Conservation (phyloP, 2,797 vertebrate genomes). For the Enteromius argenteus region DNA sequence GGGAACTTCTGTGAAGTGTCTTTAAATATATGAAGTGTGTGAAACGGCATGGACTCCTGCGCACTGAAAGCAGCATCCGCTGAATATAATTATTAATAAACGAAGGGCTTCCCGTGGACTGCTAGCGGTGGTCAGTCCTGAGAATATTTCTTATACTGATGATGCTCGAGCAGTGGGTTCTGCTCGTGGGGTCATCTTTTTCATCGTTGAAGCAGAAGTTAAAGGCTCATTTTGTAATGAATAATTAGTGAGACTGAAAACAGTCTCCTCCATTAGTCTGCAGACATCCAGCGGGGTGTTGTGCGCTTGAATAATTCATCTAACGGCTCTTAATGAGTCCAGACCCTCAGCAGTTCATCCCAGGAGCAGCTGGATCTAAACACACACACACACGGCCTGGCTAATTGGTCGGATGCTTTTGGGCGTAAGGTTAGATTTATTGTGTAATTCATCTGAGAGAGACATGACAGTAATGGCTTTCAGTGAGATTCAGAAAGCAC, state of each 20-base stretch:
- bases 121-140: background rate
- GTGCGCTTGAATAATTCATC: constrained; percentile 1
- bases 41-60: background rate
- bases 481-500: background rate
- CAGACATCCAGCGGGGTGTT: background rate
- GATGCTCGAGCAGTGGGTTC: background rate
- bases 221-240: constrained; percentile 3
- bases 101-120: background rate
- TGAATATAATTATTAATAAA: background rate
- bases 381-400: background rate
- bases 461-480: background rate
- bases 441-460: background rate
- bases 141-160: background rate
- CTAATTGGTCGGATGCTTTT: background rate
- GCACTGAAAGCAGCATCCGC: background rate
- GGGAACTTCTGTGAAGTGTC: background rate
- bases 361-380: background rate
- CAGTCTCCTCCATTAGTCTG: background rate
- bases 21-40: background rate
- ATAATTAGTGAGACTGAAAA: constrained; percentile 1
- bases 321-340: background rate
- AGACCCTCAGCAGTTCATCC: background rate
- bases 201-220: background rate
- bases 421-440: background rate
- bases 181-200: background rate